These are phyloP conservation scores for Eupeodes corollae DNA, from an alignment of 1,140 invertebrate genomes.

Conservation along the genomic window DNA sequence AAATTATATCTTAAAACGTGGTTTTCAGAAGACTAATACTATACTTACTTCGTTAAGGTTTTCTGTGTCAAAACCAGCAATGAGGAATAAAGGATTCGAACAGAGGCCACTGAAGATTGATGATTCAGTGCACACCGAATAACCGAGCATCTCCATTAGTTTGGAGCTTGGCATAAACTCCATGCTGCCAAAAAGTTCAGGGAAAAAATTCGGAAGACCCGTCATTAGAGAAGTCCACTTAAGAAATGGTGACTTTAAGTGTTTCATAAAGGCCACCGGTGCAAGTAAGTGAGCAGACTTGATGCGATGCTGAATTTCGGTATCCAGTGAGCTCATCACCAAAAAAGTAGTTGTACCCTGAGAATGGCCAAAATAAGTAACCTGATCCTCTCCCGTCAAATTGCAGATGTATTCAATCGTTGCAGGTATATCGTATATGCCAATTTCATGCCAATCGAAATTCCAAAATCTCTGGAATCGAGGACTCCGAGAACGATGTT, in stretches of 20 bases:
- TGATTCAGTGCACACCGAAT: slow-evolving; percentile 38
- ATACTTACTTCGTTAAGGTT: slow-evolving; percentile 27
- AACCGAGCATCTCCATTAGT: slow-evolving; percentile 38
- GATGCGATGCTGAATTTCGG: slow-evolving; percentile 47
- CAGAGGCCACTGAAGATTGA: slow-evolving; percentile 42
- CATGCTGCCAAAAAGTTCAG: slow-evolving; percentile 38
- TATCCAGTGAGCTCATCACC: slow-evolving; percentile 42
- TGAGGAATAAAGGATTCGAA: slow-evolving; percentile 43
- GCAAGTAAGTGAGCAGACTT: slow-evolving; percentile 42
- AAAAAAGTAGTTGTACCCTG: slow-evolving; percentile 46
- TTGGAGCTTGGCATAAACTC: slow-evolving; percentile 43
- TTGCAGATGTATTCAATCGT: slow-evolving; percentile 56
- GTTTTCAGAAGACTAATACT: background rate
- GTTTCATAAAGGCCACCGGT: slow-evolving; percentile 41
- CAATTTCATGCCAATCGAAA: slow-evolving; percentile 60
- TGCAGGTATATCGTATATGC: slow-evolving; percentile 58
- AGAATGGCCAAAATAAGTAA: slow-evolving; percentile 52
- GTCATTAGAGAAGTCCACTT: slow-evolving; percentile 21
- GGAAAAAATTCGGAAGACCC: slow-evolving; percentile 29
- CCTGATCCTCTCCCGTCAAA: slow-evolving; percentile 38
- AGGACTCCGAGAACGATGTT: slow-evolving; percentile 43
- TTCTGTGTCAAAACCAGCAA: slow-evolving; percentile 40
- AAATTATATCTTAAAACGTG: slow-evolving; percentile 4
- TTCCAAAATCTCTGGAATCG: slow-evolving; percentile 40
- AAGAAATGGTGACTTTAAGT: slow-evolving; percentile 35